Base-by-base conservation (phyloP, 2,797 vertebrate genomes). In the Paguma larvata region DNA sequence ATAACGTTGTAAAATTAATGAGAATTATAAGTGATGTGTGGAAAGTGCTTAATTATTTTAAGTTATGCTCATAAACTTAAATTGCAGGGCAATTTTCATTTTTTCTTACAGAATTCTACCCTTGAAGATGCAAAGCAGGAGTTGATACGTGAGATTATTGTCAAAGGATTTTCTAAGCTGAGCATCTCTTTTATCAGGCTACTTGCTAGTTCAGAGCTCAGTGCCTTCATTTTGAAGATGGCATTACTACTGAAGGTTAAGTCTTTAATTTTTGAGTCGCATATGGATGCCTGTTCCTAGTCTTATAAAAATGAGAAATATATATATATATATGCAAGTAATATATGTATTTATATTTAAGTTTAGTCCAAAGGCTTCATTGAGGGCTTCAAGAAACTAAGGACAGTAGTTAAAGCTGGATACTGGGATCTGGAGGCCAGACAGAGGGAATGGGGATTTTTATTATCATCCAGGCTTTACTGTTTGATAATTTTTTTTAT, bases 31-130 rank as follows among this genome's bases (percentile, higher is more conserved):
- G 51, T 82, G 25, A 87, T 41, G 2, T 59, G 25, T 38, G 1
- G 14, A 62, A 79, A 67, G 8, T 19, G 0, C 18, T 85, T 89
- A 75, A 10, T 32, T 91, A 75, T 94, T 93, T 93, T 67, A 6
- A 91, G 83, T 92, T 82, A 86, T 46, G 62, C 9, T 82, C 25
- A 53, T 86, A 68, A 89, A 70, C 23, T 38, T 67, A 80, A 94
- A 94, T 65, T 7, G 1, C 19, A 78, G 68, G 38, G 25, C 14
- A 67, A 53, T 94, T 85, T 92, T 92, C 38, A 53, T 85, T 88
- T 89, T 68, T 44, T 15, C 41, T 62, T 62, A 70, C 1, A 68
- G 30, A 95, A 87, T 32, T 72, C 92, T 51, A 53, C 6, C 25
- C 5, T 94, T 73, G 56, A 90, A 56, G 44, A 73, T 25, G 25